Percentiles rank a stretch among this genome's conserved stretches.
Evolutionary conservation across 2,888 invertebrate species (phyloP).

Genomic region (Steinernema hermaphroditum): DNA sequence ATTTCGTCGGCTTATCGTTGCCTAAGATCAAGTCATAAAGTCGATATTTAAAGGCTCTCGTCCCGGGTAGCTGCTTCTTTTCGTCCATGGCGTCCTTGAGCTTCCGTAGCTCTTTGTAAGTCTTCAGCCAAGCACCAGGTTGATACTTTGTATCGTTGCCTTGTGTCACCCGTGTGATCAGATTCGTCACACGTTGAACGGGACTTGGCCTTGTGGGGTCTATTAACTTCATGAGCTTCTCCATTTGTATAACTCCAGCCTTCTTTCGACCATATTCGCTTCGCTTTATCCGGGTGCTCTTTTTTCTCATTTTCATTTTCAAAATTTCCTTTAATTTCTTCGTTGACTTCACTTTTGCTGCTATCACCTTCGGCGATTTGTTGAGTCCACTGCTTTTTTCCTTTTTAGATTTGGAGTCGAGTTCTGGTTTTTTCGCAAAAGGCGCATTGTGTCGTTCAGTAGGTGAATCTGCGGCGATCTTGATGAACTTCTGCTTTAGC

Average conservation of each 20-base stretch:
- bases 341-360: background rate
- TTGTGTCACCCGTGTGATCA: background rate
- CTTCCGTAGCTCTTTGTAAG: conserved; percentile 45
- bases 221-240: background rate
- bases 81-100: conserved; percentile 48
- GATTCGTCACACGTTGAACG: background rate
- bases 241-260: background rate
- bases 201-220: background rate
- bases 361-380: background rate
- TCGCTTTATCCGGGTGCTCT: background rate
- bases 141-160: background rate
- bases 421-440: too few relatives aligned
- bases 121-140: conserved; percentile 43
- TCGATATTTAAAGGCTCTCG: conserved; percentile 49
- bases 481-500: background rate
- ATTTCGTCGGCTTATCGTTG: conserved; percentile 23
- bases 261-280: background rate
- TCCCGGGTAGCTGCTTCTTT: conserved; percentile 40
- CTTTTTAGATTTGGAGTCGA: too few relatives aligned
- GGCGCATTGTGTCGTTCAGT: too few relatives aligned
- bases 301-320: background rate
- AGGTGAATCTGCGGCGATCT: too few relatives aligned
- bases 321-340: background rate
- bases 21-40: conserved; percentile 54
- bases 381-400: background rate